Percentiles rank a stretch among this genome's conserved stretches.
Conservation (phyloP, 2,113 vertebrate genomes). For the Corydoras sp. region DNA sequence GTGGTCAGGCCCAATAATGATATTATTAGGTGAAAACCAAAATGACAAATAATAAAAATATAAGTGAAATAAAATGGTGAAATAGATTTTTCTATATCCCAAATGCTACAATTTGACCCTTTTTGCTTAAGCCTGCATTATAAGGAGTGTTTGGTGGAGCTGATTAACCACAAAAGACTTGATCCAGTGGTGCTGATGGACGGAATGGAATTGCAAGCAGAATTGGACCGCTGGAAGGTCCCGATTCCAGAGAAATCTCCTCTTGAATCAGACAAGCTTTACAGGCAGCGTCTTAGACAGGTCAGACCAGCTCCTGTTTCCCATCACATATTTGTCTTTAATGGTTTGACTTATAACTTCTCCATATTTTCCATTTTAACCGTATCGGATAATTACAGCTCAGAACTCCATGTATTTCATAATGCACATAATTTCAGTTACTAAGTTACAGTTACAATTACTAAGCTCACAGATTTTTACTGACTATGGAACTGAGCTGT, state of each 20-base stretch:
- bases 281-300: constrained; percentile 51
- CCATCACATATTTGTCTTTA: neutral
- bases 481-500: neutral
- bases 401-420: neutral
- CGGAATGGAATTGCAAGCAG: constrained; percentile 47
- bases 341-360: too few relatives aligned
- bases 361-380: neutral
- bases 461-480: neutral
- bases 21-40: too few relatives aligned
- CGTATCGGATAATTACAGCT: neutral
- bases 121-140: constrained; percentile 59
- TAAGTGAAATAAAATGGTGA: too few relatives aligned
- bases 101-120: neutral
- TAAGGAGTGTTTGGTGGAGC: constrained; percentile 64
- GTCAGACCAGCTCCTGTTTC: constrained; percentile 44
- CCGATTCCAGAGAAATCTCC: constrained; percentile 42
- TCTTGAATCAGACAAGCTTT: constrained; percentile 46
- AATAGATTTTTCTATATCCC: neutral
- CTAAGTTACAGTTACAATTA: neutral
- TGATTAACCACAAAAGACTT: constrained; percentile 52
- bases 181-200: constrained; percentile 59
- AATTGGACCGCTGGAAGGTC: constrained; percentile 57
- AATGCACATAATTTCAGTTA: neutral
- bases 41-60: too few relatives aligned
- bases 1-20: too few relatives aligned